Percentiles rank a stretch among this genome's conserved stretches.
Evolutionary conservation across 2,113 vertebrate species (phyloP).

Genomic region (Lamprotornis superbus): DNA sequence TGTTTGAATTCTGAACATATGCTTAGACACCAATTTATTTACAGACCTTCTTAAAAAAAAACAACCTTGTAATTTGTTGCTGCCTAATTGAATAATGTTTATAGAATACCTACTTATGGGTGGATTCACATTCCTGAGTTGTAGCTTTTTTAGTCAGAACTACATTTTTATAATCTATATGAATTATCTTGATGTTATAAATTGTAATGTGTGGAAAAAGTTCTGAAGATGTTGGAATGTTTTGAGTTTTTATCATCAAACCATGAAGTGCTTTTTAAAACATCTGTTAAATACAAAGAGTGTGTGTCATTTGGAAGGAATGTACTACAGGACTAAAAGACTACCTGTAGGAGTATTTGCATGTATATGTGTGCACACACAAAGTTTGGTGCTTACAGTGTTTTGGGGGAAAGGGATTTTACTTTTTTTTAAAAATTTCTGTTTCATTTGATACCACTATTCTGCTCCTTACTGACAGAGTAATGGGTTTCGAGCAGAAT

Average conservation of each 20-base stretch:
- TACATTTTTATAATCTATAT: background rate
- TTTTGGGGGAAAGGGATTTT: background rate
- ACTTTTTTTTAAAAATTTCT: background rate
- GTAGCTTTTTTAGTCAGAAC: background rate
- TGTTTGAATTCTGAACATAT: slow-evolving; percentile 2
- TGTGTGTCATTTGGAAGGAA: background rate
- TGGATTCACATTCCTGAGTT: background rate
- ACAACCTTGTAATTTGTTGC: background rate
- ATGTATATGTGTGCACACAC: background rate
- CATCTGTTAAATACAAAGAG: background rate
- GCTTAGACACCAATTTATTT: background rate
- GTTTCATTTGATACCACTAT: background rate
- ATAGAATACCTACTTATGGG: background rate
- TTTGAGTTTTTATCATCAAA: background rate
- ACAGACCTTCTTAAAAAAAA: background rate
- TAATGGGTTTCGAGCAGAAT: background rate
- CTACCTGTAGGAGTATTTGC: background rate
- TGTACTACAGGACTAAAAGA: background rate
- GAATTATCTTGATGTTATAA: background rate
- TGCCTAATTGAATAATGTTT: background rate
- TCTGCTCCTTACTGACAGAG: background rate
- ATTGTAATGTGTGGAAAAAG: background rate
- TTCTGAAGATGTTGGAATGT: background rate
- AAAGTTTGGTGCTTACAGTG: background rate
- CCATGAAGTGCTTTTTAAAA: background rate